Evolutionary conservation across 2,888 invertebrate species (phyloP), one percentile per base, ranked within the genome.

Genomic region (Sturmia bella): DNA sequence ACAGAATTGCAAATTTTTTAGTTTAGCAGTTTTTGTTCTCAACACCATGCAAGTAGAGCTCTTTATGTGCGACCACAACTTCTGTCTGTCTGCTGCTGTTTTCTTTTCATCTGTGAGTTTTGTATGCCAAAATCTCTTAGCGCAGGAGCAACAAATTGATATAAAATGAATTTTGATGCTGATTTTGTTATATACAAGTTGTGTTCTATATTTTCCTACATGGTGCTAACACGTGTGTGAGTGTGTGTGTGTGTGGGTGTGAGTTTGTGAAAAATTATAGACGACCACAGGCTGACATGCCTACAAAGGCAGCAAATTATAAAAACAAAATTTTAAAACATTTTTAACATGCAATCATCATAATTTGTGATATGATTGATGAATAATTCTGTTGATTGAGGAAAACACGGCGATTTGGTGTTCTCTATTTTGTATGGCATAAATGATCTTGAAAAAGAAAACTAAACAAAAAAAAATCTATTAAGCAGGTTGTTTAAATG

Each of bases 321-420:
- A 68, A 75, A 24, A 48, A 24, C 27, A 64, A 45, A 32, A 48
- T 12, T 63, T 24, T 39, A 12, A 74, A 48, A 66, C 21, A 57
- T 39, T 17, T 19, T 77, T 37, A 24, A 50, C 50, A 59, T 57
- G 41, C 56, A 45, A 72, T 66, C 59, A 43, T 63, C 45, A 66
- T 72, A 37, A 76, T 72, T 56, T 76, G 32, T 59, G n/a, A 19
- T 48, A 15, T 76, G 80, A 80, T 80, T 80, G 80, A 80, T 76
- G 73, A 50, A 74, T 56, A 64, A 64, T 73, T 57, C 57, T 39
- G 69, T 59, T 59, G 81, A 74, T 69, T 69, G 77, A 81, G 45
- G 27, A 41, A 66, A 75, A 74, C 45, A 76, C 57, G 32, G 21
- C 41, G 32, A n/a, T 43, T n/a, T 41, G 19, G 11, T 17, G 41